Evolutionary conservation across 2,888 invertebrate species (phyloP), one percentile per base, ranked within the genome.

Genomic region (Euzophera pinguis): DNA sequence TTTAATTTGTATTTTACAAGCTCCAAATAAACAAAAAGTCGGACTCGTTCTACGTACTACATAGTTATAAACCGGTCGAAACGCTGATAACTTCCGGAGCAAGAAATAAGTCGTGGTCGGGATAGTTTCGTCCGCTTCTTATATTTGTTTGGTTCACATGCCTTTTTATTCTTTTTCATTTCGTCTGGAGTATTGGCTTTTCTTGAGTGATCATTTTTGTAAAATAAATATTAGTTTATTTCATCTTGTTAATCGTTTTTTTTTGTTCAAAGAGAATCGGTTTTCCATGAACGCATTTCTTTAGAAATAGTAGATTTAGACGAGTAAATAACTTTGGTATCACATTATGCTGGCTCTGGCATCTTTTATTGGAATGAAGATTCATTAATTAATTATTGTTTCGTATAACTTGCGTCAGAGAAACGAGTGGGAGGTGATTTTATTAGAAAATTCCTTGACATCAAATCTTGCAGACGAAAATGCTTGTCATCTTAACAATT

Each of bases 61-160:
- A 41, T 54, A 52, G 52, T 53, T 60, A 63, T 65, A 67, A 82
- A 84, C 84, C 84, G 81, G 85, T 86, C 73, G 75, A 78, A 80
- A 77, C 71, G 72, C 72, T 80, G 81, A 81, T 81, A 83, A 79
- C 83, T 86, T 85, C 82, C 84, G 82, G 77, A 71, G 58, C 64
- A 76, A 81, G 80, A 75, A 81, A 78, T 81, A 78, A 79, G 75
- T 78, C 75, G 78, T 77, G 73, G 74, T 71, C 72, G 70, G 67
- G 63, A 75, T 75, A 75, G 77, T 73, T 77, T 73, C 60, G 64
- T 66, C 65, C 69, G 71, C 69, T 72, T 75, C 66, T 77, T 78
- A 75, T 81, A 81, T 78, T 75, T 78, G 75, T 81, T 79, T 69
- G 69, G 63, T 73, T 74, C 71, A 73, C 71, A 74, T 78, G 69